These are phyloP conservation scores for Alligator mississippiensis DNA, from an alignment of 2,113 vertebrate species.

Conservation along the genomic window DNA sequence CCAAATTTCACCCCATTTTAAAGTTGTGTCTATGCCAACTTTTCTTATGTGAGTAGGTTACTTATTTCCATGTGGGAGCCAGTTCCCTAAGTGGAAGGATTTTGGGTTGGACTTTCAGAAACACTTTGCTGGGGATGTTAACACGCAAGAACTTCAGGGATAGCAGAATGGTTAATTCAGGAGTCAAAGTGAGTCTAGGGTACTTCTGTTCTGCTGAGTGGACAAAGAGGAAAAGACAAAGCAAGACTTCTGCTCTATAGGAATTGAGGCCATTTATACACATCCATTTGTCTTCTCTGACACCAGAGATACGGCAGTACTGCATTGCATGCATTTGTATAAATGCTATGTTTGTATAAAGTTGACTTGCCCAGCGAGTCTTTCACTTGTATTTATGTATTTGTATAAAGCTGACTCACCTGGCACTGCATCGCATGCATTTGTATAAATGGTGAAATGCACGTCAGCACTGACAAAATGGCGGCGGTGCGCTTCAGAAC, in stretches of 20 bases:
- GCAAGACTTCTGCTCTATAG: not conserved
- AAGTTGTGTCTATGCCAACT: not conserved
- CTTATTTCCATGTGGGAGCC: not conserved
- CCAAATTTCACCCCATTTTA: not conserved
- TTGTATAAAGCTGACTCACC: no score
- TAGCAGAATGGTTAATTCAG: not conserved
- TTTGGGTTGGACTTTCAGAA: not conserved
- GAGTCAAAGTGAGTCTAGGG: not conserved
- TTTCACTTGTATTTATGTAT: no score
- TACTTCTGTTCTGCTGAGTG: not conserved
- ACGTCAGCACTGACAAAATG: no score
- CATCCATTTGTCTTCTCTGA: no score
- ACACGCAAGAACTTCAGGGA: not conserved
- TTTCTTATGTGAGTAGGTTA: not conserved
- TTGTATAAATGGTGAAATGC: no score
- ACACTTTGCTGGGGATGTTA: not conserved
- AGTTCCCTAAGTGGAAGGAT: fast-evolving
- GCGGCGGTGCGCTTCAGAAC: no score
- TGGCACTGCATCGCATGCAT: no score
- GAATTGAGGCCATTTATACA: not conserved
- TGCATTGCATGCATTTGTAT: no score
- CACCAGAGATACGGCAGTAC: no score
- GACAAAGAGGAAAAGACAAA: not conserved
- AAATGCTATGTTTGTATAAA: no score
- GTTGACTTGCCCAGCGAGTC: no score